Base-by-base conservation (phyloP, 2,113 vertebrate genomes). In the Casuarius casuarius region DNA sequence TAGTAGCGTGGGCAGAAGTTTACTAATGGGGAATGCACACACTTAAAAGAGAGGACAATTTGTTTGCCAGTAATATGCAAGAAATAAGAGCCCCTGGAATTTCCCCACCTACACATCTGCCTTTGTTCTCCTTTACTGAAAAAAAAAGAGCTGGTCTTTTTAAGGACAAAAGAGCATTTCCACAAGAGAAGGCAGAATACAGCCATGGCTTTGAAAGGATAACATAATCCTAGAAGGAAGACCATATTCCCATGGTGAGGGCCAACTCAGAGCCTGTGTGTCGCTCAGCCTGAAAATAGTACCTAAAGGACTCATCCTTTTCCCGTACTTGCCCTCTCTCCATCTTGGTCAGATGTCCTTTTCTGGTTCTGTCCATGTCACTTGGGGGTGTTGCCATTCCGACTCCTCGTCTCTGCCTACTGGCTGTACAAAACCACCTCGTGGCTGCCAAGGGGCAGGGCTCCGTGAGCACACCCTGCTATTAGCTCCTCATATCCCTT, bases 81-180 rank as follows among this genome's bases (percentile, higher is more conserved):
- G 65, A 80, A 58, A 90, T 2, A 0, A 87, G 92, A 92, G 81
- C 72, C 81, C 63, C 74, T 95, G 89, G 94, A 97, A 97, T 87
- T 95, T 74, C 95, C 96, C 96, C 97, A 92, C 94, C 97, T 94
- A 91, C 95, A 84, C 94, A 66, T 82, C 74, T 79, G 91, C 87
- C 52, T 82, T 19, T 66, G 15, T 12, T 59, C 33, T 56, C 42
- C 73, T 67, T 81, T n/a, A 29, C 76, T 59, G 44, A 73, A 52
- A 35, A 66, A 16, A 0, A 16, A 56, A 40, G 20, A 49, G 7
- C 78, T 22, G 59, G 11, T 31, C 40, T 94, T 66, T 58, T 75
- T 44, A 49, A 63, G 14, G 46, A 38, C 33, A 19, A 2, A 44
- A 9, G 12, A 9, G 26, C 31, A 5, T 28, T 23, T 77, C 51